These are phyloP conservation scores for Carduelis carduelis DNA, from an alignment of 2,797 vertebrate genomes.

Conservation along the genomic window DNA sequence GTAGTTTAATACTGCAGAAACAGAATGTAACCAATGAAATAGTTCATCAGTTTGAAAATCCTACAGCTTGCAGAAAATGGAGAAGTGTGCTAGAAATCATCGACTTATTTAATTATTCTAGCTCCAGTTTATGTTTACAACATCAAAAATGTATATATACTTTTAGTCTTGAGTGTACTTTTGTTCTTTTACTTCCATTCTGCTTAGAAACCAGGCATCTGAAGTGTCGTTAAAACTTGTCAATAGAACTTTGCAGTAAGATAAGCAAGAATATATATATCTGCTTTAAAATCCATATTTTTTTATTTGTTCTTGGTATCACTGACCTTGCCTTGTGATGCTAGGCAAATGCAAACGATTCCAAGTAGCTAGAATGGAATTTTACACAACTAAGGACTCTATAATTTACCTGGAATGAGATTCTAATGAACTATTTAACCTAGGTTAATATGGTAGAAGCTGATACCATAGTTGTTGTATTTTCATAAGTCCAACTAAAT, in stretches of 20 bases:
- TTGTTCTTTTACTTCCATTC: not conserved
- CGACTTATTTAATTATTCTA: not conserved
- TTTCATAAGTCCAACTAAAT: not conserved
- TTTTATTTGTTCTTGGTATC: not conserved
- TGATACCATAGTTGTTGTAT: not conserved
- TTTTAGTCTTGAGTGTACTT: not conserved
- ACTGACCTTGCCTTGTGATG: not conserved
- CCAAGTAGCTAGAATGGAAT: not conserved
- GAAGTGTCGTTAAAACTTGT: not conserved
- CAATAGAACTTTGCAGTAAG: not conserved
- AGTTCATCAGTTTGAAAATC: not conserved
- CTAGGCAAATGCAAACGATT: not conserved
- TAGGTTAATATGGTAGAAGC: not conserved
- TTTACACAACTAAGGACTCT: not conserved
- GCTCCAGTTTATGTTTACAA: not conserved
- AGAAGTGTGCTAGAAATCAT: not conserved
- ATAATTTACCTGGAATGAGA: not conserved
- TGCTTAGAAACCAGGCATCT: not conserved
- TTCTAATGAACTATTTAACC: not conserved
- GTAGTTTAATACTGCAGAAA: not conserved
- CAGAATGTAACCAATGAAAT: not conserved
- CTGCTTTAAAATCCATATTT: not conserved
- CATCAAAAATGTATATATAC: not conserved
- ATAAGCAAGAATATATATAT: not conserved
- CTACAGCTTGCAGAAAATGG: not conserved